Evolutionary conservation across 2,113 vertebrate genomes (phyloP).

Genomic region (Apistogramma diplotaenia): DNA sequence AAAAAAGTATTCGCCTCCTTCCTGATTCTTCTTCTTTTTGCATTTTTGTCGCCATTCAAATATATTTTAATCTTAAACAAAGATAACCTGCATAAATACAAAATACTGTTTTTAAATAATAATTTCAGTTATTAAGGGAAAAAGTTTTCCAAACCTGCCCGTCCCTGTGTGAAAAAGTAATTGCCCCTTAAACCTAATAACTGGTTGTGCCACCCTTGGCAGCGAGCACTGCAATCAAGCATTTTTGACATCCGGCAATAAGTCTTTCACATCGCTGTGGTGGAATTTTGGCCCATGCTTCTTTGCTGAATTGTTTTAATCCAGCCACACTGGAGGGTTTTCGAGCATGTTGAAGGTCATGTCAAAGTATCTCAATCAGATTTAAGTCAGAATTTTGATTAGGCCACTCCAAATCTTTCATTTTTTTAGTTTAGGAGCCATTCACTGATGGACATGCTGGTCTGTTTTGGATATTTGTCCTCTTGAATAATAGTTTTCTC

Average conservation of each 20-base stretch:
- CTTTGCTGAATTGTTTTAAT: not conserved
- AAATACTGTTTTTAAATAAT: too few species aligned
- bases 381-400: not conserved
- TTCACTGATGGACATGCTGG: not conserved
- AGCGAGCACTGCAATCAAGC: not conserved
- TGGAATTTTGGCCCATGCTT: not conserved
- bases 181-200: not conserved
- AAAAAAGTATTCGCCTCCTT: not conserved
- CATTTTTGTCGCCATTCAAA: not conserved
- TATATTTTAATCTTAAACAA: not conserved
- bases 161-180: too few species aligned
- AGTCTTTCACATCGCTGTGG: not conserved
- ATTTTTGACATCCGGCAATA: not conserved
- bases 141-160: too few species aligned
- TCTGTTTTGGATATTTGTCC: not conserved
- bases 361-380: not conserved
- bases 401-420: not conserved
- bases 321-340: not conserved
- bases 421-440: not conserved
- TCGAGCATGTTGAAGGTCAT: not conserved
- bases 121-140: too few species aligned
- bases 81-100: too few species aligned
- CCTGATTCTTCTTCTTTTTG: not conserved
- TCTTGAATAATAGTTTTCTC: not conserved
- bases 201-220: not conserved